Evolutionary conservation across 2,888 invertebrate species (phyloP).

Genomic region (Drosophila kanekoi): DNA sequence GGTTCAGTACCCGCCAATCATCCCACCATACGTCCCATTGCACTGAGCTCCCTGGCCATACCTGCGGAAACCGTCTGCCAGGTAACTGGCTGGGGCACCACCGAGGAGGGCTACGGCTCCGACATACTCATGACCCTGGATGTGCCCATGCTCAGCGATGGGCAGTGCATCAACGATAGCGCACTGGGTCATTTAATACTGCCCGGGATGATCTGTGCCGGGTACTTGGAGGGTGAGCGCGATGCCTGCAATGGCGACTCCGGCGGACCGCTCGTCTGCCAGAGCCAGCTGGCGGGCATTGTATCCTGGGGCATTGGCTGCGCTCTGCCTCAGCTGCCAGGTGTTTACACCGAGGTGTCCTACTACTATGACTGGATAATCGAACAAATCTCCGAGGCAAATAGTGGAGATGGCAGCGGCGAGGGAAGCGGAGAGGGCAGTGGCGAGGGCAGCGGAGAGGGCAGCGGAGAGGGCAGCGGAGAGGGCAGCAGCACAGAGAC

Average conservation of each 20-base stretch:
- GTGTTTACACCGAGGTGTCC: conserved; percentile 90
- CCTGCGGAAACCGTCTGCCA: conserved; percentile 71
- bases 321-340: conserved; percentile 90
- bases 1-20: conserved; percentile 76
- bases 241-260: conserved; percentile 94
- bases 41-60: conserved; percentile 51
- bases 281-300: conserved; percentile 89
- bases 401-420: conserved; percentile 3
- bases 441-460: conserved; percentile 30
- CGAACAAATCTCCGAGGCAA: conserved; percentile 25
- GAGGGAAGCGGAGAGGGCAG: conserved; percentile 14
- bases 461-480: conserved; percentile 14
- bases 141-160: conserved; percentile 67
- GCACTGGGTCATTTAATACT: conserved; percentile 85
- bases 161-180: conserved; percentile 78
- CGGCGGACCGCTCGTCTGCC: conserved; percentile 91
- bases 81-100: conserved; percentile 83
- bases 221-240: conserved; percentile 89
- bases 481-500: conserved; percentile 14
- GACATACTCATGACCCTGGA: conserved; percentile 74
- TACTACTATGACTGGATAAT: conserved; percentile 72
- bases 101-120: conserved; percentile 63
- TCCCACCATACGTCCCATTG: conserved; percentile 77
- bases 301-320: conserved; percentile 94
- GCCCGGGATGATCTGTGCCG: conserved; percentile 91